Evolutionary conservation across 2,797 vertebrate species (phyloP).

Genomic region (Smutsia gigantea): DNA sequence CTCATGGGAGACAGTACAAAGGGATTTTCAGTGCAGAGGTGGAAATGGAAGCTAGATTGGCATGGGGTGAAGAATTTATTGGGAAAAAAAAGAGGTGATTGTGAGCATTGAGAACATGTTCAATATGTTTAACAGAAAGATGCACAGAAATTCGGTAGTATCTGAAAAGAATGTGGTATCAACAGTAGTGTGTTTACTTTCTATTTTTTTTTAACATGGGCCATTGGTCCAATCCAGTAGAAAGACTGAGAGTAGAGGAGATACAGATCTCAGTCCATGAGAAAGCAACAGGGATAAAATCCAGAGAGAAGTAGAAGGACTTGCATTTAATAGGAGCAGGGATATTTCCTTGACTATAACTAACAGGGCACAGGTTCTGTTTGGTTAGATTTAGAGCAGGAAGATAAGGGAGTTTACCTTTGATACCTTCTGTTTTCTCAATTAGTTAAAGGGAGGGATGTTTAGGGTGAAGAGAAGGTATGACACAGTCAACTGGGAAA

Average conservation of each 20-base stretch:
- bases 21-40: background rate
- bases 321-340: background rate
- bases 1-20: background rate
- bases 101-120: background rate
- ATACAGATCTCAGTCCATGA: background rate
- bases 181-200: background rate
- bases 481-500: background rate
- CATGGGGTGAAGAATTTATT: background rate
- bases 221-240: background rate
- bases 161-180: background rate
- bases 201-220: background rate
- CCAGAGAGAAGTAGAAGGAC: background rate
- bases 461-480: background rate
- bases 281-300: background rate
- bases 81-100: background rate
- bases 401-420: background rate
- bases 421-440: conserved; percentile 31
- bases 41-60: background rate
- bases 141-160: background rate
- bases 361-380: background rate
- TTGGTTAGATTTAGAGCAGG: background rate
- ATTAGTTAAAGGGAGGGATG: background rate
- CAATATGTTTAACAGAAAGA: background rate
- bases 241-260: background rate
- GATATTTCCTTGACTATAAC: background rate